These are phyloP conservation scores for Apamea epomidion DNA, from an alignment of 2,888 invertebrate species.

Conservation along the genomic window DNA sequence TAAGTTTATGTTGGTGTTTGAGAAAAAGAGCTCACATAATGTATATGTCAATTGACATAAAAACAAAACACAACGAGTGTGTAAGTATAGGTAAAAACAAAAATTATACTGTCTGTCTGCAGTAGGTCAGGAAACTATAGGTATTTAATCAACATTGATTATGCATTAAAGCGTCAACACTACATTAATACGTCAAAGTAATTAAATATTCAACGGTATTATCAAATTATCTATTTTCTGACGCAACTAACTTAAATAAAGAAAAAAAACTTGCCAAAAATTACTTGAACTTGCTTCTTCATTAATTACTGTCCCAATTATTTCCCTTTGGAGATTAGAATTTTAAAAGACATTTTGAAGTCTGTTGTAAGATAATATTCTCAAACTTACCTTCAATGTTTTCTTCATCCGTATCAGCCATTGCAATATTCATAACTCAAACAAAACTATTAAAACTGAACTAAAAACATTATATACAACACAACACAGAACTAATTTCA, in stretches of 20 bases:
- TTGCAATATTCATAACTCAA: conserved; percentile 69
- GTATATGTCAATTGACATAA: background rate
- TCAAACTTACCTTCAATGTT: conserved; percentile 77
- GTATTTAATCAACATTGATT: conserved; percentile 14
- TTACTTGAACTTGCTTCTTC: background rate
- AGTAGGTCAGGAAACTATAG: conserved; percentile 26
- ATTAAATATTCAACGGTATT: conserved; percentile 51
- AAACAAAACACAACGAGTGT: background rate
- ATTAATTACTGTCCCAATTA: conserved; percentile 4
- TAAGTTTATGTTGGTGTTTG: background rate
- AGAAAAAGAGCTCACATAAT: background rate
- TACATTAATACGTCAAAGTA: conserved; percentile 32
- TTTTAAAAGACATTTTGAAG: conserved; percentile 25
- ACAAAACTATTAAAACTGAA: conserved; percentile 67
- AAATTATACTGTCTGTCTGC: conserved; percentile 2
- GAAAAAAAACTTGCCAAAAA: background rate
- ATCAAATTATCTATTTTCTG: conserved; percentile 5
- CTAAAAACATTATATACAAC: conserved; percentile 64
- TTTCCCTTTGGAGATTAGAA: conserved; percentile 6
- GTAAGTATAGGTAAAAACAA: background rate
- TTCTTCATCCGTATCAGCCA: conserved; percentile 80
- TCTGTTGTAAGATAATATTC: conserved; percentile 2
- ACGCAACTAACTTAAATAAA: conserved; percentile 1
- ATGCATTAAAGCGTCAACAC: conserved; percentile 30
- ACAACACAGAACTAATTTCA: conserved; percentile 62